phyloP scores from a whole-genome alignment of 2,113 vertebrate genomes.

The Cromileptes altivelis region DNA sequence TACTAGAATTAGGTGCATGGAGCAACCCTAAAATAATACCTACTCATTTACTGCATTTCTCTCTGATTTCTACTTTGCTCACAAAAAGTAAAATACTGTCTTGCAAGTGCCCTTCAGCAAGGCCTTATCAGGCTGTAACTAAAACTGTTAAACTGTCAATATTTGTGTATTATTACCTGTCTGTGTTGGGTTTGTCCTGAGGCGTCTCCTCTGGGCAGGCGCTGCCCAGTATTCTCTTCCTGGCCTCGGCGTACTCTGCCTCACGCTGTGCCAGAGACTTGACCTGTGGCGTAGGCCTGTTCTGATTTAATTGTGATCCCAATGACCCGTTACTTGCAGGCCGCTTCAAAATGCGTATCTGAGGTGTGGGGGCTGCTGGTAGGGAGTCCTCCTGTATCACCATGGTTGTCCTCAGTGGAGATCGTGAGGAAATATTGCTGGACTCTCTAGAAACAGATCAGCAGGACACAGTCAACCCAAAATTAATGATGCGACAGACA shows the following conservation, averaged over 20 bases:
- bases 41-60: neutral
- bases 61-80: neutral
- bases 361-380: constrained; percentile 91
- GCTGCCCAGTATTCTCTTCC: constrained; percentile 96
- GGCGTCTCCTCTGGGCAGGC: constrained; percentile 94
- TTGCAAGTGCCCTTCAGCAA: neutral
- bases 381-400: constrained; percentile 96
- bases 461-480: neutral
- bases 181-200: constrained; percentile 90
- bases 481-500: constrained; percentile 17
- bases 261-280: constrained; percentile 97
- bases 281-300: constrained; percentile 89
- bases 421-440: constrained; percentile 82
- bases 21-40: neutral
- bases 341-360: constrained; percentile 97
- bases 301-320: constrained; percentile 85
- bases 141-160: neutral
- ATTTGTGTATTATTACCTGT: constrained; percentile 85
- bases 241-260: constrained; percentile 96
- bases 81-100: neutral
- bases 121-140: neutral
- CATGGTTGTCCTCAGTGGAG: constrained; percentile 90
- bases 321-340: constrained; percentile 93
- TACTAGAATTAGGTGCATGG: neutral
- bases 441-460: constrained; percentile 85